Evolutionary conservation across 2,888 invertebrate genomes (phyloP), one percentile per base, ranked within the genome.

Genomic region (Drosophila histrio): DNA sequence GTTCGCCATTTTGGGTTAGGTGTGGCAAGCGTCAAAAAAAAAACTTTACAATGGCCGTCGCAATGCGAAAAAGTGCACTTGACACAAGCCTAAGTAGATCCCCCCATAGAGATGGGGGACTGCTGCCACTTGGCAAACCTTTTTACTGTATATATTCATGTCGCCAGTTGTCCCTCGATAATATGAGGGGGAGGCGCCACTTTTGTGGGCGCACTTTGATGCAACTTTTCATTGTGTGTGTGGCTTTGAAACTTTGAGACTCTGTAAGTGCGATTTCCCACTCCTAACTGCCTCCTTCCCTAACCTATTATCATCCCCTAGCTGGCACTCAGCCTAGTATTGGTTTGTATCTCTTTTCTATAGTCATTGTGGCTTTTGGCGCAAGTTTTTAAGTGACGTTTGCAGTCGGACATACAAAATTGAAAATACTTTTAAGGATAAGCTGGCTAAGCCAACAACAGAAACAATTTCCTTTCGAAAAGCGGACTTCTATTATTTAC

Each of bases 61-160:
- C 64, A 73, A 54, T 65, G 56, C 75, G 65, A 74, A 62, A 71
- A 74, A 71, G 46, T 74, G 67, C 76, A 74, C 72, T 74, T 74
- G 53, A 67, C 76, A 76, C 39, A 58, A 60, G 54, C 52, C 62
- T 46, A n/a, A n/a, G n/a, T n/a, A 49, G 43, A 38, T n/a, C 5
- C 39, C 44, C 49, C 39, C 39, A 7, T 47, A 13, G 21, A 9
- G 17, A 39, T 5, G 21, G 9, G 19, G 13, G 21, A 3, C 38
- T 24, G 8, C 41, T 11, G 36, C 15, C 53, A 56, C 38, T 58
- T 54, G 52, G 26, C 26, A 43, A 60, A 26, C 56, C 56, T 19
- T 41, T 49, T 50, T 1, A 43, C 59, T 28, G 21, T 38, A 44
- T 32, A 21, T 52, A 39, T 72, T 53, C 43, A 47, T 63, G 69